Evolutionary conservation across 2,113 vertebrate genomes (phyloP).

Genomic region (Phylloscopus trochiloides): DNA sequence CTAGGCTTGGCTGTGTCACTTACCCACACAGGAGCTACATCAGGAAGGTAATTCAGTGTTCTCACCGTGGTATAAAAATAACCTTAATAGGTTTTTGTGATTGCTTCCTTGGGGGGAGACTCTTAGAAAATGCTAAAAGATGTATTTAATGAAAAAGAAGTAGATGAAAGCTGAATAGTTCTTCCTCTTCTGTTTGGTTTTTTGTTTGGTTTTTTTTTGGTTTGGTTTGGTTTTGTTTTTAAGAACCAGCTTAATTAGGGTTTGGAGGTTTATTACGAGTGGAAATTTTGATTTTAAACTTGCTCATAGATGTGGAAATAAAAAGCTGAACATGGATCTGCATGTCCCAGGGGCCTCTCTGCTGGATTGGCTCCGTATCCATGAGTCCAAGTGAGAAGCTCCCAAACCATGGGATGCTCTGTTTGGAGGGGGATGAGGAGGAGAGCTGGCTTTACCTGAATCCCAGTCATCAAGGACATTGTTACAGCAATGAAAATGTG

Average conservation of each 20-base stretch:
- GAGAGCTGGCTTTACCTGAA: background rate
- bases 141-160: background rate
- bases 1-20: background rate
- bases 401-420: background rate
- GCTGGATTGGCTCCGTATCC: accelerated
- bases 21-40: background rate
- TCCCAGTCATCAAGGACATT: accelerated
- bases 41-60: background rate
- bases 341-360: background rate
- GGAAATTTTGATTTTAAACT: background rate
- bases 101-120: background rate
- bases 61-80: background rate
- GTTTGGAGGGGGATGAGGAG: background rate
- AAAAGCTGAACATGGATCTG: background rate
- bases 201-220: background rate
- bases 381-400: background rate
- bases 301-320: background rate
- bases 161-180: background rate
- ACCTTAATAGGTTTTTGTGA: background rate
- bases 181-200: background rate
- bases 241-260: background rate
- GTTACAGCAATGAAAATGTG: background rate
- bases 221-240: background rate
- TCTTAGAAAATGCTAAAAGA: background rate
- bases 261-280: background rate